Conservation (phyloP, 2,888 invertebrate species). For the Dendrolimus houi region DNA sequence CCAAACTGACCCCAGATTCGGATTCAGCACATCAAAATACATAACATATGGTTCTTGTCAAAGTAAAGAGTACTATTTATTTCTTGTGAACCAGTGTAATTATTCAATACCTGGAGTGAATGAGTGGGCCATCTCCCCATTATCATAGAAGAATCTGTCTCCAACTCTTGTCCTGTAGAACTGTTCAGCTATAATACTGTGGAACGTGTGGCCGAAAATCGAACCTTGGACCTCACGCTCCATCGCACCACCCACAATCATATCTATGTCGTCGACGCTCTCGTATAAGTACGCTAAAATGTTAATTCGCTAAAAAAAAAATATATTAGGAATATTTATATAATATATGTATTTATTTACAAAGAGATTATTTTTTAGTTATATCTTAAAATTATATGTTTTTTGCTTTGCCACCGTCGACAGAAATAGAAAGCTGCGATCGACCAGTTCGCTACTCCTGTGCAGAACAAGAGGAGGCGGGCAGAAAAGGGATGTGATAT, state of each 20-base stretch:
- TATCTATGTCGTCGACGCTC: conserved; percentile 89
- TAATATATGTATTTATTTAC: background rate
- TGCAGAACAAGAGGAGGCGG: too few relatives aligned
- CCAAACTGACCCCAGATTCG: too few relatives aligned
- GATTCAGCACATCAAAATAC: too few relatives aligned
- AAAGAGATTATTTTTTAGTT: background rate
- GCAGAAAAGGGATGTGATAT: too few relatives aligned
- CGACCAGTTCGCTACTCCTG: too few relatives aligned
- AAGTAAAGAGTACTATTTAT: too few relatives aligned
- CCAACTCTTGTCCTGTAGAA: conserved; percentile 90
- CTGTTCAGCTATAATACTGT: conserved; percentile 91
- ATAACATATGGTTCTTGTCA: too few relatives aligned
- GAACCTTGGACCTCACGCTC: conserved; percentile 86
- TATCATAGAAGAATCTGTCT: conserved; percentile 91
- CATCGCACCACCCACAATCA: conserved; percentile 89
- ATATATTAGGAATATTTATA: conserved; percentile 1
- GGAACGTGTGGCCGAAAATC: conserved; percentile 90
- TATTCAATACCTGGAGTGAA: conserved; percentile 76
- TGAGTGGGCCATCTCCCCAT: conserved; percentile 78
- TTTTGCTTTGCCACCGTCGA: too few relatives aligned
- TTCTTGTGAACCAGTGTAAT: too few relatives aligned
- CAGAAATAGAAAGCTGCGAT: too few relatives aligned
- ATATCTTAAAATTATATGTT: too few relatives aligned
- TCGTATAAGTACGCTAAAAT: conserved; percentile 81
- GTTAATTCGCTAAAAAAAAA: conserved; percentile 75